A percentile compares a stretch with the other conserved stretches of the same genome.
These are phyloP conservation scores for Trissonchulus latispiculum DNA, from an alignment of 2,888 invertebrate species.

Conservation along the genomic window DNA sequence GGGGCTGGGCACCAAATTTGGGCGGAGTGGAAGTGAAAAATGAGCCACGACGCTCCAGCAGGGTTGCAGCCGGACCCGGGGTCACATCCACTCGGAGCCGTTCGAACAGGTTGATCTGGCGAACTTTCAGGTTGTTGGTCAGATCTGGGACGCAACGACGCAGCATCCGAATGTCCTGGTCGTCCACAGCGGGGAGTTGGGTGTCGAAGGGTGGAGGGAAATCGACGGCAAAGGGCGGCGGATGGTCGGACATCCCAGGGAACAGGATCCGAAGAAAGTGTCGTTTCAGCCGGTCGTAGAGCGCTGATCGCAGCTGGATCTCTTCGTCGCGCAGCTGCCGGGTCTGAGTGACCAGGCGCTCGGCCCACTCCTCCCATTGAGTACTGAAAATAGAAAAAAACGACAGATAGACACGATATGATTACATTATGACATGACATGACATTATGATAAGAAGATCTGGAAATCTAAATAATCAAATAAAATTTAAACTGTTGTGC, in stretches of 20 bases:
- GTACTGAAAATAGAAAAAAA: slow-evolving; percentile 1
- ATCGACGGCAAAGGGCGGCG: slow-evolving; percentile 20
- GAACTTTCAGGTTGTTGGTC: slow-evolving; percentile 4
- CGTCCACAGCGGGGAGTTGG: slow-evolving; percentile 9
- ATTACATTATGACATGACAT: too few relatives aligned
- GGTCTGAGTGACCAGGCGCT: slow-evolving; percentile 11
- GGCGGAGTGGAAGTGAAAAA: slow-evolving; percentile 20
- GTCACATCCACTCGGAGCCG: not conserved
- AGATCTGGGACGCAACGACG: slow-evolving; percentile 14
- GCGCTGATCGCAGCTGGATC: not conserved
- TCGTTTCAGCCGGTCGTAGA: slow-evolving; percentile 6
- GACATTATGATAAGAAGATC: too few relatives aligned
- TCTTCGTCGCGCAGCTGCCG: slow-evolving; percentile 19
- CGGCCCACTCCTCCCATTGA: slow-evolving; percentile 18
- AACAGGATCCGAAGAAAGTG: slow-evolving; percentile 24
- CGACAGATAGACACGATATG: too few relatives aligned
- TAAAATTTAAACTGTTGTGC: too few relatives aligned
- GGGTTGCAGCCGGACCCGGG: too few relatives aligned
- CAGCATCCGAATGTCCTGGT: slow-evolving; percentile 5
- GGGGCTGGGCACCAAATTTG: slow-evolving; percentile 16
- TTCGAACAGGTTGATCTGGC: slow-evolving; percentile 2
- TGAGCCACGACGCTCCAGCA: slow-evolving; percentile 12
- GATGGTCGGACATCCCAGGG: slow-evolving; percentile 18
- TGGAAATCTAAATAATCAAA: too few relatives aligned
- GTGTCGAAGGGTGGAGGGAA: slow-evolving; percentile 17